A percentile compares a stretch with the other conserved stretches of the same genome.
These are phyloP conservation scores for Columba janthina DNA, from an alignment of 2,113 vertebrate species.

Conservation along the genomic window DNA sequence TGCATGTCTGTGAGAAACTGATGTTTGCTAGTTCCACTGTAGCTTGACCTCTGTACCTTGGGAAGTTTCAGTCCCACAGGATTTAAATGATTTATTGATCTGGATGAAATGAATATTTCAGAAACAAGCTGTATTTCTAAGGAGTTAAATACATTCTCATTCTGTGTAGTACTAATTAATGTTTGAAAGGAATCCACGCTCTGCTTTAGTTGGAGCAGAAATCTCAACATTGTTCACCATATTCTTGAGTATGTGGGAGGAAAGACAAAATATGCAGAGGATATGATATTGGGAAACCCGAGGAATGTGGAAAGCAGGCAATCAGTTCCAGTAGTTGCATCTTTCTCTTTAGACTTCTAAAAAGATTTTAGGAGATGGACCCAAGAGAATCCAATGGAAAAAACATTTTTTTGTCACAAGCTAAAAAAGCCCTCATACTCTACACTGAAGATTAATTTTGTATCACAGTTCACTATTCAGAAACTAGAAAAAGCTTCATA, in stretches of 20 bases:
- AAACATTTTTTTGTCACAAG: background rate
- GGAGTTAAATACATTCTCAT: conserved; percentile 58
- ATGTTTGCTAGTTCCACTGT: conserved; percentile 66
- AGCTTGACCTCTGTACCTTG: conserved; percentile 70
- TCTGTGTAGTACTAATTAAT: conserved; percentile 38
- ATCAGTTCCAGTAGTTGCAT: rapidly evolving
- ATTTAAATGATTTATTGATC: conserved; percentile 75
- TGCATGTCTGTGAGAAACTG: conserved; percentile 68
- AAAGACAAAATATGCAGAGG: background rate
- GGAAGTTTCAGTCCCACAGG: conserved; percentile 57
- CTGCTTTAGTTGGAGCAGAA: background rate
- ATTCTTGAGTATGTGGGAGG: background rate
- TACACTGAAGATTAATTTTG: background rate
- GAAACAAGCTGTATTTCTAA: conserved; percentile 55
- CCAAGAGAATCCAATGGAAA: background rate
- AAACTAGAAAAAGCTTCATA: background rate
- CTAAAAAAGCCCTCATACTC: background rate
- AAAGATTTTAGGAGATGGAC: background rate
- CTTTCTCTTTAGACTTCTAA: background rate
- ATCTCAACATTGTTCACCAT: background rate
- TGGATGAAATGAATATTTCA: conserved; percentile 63
- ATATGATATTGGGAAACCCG: background rate
- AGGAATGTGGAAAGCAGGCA: background rate
- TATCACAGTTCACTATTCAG: background rate
- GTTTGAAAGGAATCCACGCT: background rate